Base-by-base conservation (phyloP, 2,888 invertebrate species). In the Lasius platythorax region DNA sequence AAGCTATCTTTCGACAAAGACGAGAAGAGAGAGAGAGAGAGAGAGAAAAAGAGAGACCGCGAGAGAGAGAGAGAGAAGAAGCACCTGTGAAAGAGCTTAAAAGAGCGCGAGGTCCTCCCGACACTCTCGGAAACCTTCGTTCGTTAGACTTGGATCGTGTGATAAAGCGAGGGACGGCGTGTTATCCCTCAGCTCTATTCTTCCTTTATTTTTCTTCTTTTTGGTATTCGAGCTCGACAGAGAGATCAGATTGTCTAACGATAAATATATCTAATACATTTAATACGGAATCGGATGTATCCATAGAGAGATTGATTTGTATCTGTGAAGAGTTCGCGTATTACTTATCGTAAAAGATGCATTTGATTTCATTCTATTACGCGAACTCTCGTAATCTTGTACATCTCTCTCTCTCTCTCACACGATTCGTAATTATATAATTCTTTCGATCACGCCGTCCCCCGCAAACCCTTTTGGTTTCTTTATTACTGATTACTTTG, bases 131-230 rank as follows among this genome's bases (percentile, higher is more conserved):
- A 91, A 90, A 87, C 74, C 91, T 91, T 91, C 84, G 90, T 91
- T 91, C 83, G 89, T 91, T 53, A 91, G 92, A 93, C 92, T 93
- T 92, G 91, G 93, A 92, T 92, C 91, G 93, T 94, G 94, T 94
- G 94, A 94, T 94, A 94, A 91, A 93, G 88, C 88, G 92, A 91
- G 87, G 92, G 92, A 93, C 93, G 93, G 92, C 89, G 73, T 75
- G 50, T 46, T 56, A 64, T 53, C 50, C 37, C 53, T 50, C 18
- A 61, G 33, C 58, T 67, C n/a, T 68, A 28, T 81, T 53, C 53
- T 74, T 64, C 74, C 78, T 67, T 75, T 50, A 46, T 2, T 18
- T n/a, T 50, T 4, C 11, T 23, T 5, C 30, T 43, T 58, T 12
- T 5, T 23, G 1, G 23, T 23, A 23, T 33, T n/a, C 61, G 63